A percentile compares a stretch with the other conserved stretches of the same genome.
Conservation (phyloP, 2,888 invertebrate genomes). For the Acanthosepion lycidas region DNA sequence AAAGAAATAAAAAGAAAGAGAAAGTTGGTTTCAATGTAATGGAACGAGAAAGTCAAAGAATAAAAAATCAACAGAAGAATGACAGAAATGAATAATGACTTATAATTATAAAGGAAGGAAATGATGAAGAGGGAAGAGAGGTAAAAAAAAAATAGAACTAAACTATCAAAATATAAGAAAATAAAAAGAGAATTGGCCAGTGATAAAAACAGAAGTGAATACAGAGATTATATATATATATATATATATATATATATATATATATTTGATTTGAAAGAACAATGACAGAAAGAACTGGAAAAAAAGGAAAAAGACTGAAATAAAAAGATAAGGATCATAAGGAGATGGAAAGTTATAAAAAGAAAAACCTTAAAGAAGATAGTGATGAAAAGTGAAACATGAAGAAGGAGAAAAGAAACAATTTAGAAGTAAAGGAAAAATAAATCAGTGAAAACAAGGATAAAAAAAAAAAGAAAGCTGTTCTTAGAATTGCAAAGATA, state of each 20-base stretch:
- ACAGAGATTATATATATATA: no score
- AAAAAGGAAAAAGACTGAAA: not conserved
- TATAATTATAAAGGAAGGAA: no score
- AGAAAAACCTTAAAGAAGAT: not conserved
- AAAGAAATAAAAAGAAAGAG: not conserved
- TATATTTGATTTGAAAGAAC: no score
- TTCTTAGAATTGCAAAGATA: not conserved
- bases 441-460: not conserved
- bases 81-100: no score
- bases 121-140: no score
- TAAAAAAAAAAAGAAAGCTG: not conserved
- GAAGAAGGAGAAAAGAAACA: not conserved
- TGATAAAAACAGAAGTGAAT: no score
- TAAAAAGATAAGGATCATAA: not conserved
- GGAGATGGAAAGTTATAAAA: not conserved
- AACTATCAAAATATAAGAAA: no score
- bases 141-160: no score
- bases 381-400: not conserved
- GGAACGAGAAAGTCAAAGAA: not conserved
- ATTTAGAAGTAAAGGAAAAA: not conserved
- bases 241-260: no score
- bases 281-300: no score
- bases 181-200: no score
- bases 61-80: no score
- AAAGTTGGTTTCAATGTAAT: not conserved